Base-by-base conservation (phyloP, 1,140 invertebrate species). In the Anadara kagoshimensis region DNA sequence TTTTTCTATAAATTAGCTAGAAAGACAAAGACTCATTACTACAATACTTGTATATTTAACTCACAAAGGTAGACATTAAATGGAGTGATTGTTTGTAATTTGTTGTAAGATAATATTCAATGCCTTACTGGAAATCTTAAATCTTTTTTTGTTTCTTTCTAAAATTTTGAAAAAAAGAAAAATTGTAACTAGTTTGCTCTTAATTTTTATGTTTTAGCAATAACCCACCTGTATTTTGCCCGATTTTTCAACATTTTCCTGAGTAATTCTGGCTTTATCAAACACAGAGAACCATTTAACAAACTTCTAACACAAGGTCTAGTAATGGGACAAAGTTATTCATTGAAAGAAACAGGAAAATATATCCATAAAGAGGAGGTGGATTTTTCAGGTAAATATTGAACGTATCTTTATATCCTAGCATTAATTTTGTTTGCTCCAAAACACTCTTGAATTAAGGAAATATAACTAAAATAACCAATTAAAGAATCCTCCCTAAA, bases 151-250 rank as follows among this genome's bases (percentile, higher is more conserved):
- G n/a, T n/a, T n/a, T n/a, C n/a, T n/a, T n/a, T 49, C n/a, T 49
- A 11, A 4, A n/a, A 4, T 49, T 49, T 18, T 49, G 10, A 49
- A 18, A 49, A 49, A 49, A 18, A 49, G 1, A 2, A 49, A 2
- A 49, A 18, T 18, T n/a, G 14, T n/a, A n/a, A n/a, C n/a, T n/a
- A 14, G n/a, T 49, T 18, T 18, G 47, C n/a, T 49, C 47, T 18
- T 63, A 12, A 44, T 64, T 70, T 69, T 75, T 70, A 62, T 78
- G 59, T 91, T 91, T 69, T 81, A 95, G 95, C 97, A 44, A 93
- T 94, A 10, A 88, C 99, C 26, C 98, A 99, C 93, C 91, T 99
- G 68, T 99, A 98, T 84, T 99, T 97, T 90, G 97, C 98, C 0
- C 91, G 98, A 53, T 99, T 99, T 88, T 92, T 99, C 78, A 94